Evolutionary conservation across 1,140 invertebrate genomes (phyloP), one percentile per base, ranked within the genome.

Genomic region (Mactra quadrangularis): DNA sequence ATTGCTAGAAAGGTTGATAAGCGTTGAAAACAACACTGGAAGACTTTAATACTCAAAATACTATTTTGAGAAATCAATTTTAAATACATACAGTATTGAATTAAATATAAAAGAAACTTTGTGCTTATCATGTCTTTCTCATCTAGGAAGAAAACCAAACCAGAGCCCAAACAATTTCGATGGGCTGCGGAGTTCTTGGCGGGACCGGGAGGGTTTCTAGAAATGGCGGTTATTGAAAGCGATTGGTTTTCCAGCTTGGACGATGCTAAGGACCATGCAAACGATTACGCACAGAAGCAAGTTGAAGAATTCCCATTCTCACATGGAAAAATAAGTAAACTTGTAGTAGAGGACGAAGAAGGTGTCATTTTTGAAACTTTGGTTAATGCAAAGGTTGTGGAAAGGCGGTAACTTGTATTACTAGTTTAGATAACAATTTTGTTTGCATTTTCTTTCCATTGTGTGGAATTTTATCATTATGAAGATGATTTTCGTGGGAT

Each of bases 101-200:
- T n/a, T n/a, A n/a, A n/a, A n/a, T n/a, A n/a, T n/a, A n/a, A n/a
- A n/a, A n/a, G n/a, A n/a, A n/a, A n/a, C n/a, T n/a, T n/a, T n/a
- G n/a, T n/a, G n/a, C n/a, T n/a, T n/a, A n/a, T n/a, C n/a, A n/a
- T n/a, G n/a, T n/a, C n/a, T n/a, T n/a, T n/a, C n/a, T n/a, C n/a
- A n/a, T n/a, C n/a, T n/a, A n/a, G n/a, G n/a, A 70, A 52, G 27
- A 33, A 27, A 1, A 19, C n/a, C 27, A 19, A 17, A 9, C 1
- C 17, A 7, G 66, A 60, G 27, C 31, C 13, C 15, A 76, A 76
- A 13, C 53, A 57, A 31, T 78, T 52, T 22, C 45, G 78, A 15
- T 82, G 78, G 78, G 66, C 33, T 4, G 78, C 45, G 1, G 78
- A 82, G 38, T 82, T 82, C 45, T 41, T 72, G 17, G 78, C 78